phyloP scores from a whole-genome alignment of 1,140 invertebrate genomes.

The Arctopsyche grandis region DNA sequence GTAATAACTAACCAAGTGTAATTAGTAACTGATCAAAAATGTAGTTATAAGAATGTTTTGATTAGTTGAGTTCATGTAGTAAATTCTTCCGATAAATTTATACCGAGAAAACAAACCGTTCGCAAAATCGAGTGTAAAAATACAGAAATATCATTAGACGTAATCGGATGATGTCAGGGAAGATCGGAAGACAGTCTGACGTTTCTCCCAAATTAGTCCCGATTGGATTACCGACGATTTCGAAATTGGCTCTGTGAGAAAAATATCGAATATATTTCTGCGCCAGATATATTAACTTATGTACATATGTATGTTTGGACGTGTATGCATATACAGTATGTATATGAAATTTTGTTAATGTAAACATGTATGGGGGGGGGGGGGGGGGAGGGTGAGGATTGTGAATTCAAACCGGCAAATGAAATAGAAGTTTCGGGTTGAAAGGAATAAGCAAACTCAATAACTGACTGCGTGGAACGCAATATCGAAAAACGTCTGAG shows the following conservation, averaged over 20 bases:
- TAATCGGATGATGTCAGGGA: conserved; percentile 43
- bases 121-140: conserved; percentile 12
- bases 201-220: conserved; percentile 34
- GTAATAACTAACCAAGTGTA: too few relatives aligned
- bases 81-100: background rate
- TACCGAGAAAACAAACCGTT: background rate
- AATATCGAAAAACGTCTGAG: conserved; percentile 45
- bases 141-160: conserved; percentile 34
- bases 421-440: conserved; percentile 44
- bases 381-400: too few relatives aligned
- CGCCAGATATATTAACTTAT: background rate
- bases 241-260: conserved; percentile 31
- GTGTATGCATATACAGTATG: conserved; percentile 1
- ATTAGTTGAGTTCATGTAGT: too few relatives aligned
- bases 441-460: conserved; percentile 47
- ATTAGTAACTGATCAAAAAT: background rate
- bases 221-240: conserved; percentile 42
- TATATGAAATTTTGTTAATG: background rate
- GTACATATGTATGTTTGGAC: conserved; percentile 1
- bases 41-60: background rate
- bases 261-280: background rate
- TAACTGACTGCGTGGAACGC: conserved; percentile 37
- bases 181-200: conserved; percentile 39
- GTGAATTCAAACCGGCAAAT: conserved; percentile 44
- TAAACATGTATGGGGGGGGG: conserved; percentile 16